Evolutionary conservation across 2,113 vertebrate species (phyloP).

Genomic region (Epinephelus moara): DNA sequence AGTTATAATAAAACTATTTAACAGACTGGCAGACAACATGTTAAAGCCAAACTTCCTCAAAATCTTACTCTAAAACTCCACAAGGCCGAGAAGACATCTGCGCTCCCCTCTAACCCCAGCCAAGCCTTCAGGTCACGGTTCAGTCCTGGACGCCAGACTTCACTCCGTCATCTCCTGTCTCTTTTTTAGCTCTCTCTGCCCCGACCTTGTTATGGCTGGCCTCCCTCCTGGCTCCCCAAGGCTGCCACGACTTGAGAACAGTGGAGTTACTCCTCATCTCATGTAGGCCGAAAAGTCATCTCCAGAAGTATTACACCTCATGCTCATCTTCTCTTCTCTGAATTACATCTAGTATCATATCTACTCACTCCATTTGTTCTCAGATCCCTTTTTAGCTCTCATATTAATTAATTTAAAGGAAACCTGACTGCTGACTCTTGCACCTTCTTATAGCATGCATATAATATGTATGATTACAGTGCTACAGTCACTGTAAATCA

Average conservation of each 20-base stretch:
- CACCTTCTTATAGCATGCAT: neutral
- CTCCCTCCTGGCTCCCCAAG: slow-evolving; percentile 34
- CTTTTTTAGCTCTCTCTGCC: slow-evolving; percentile 27
- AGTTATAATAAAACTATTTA: neutral
- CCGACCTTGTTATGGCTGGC: slow-evolving; percentile 59
- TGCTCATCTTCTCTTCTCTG: neutral
- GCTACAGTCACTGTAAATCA: neutral
- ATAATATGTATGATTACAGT: slow-evolving; percentile 8
- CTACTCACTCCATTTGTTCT: slow-evolving; percentile 2
- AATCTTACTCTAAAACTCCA: slow-evolving; percentile 13
- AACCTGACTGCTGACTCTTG: neutral
- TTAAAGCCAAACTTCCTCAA: neutral
- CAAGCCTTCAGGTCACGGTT: slow-evolving; percentile 28
- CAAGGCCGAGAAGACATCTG: neutral
- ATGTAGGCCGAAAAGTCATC: slow-evolving; percentile 26
- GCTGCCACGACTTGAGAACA: slow-evolving; percentile 39
- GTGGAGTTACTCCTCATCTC: slow-evolving; percentile 40
- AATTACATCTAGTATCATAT: slow-evolving; percentile 4
- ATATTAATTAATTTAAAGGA: neutral
- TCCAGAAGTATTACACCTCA: slow-evolving; percentile 18
- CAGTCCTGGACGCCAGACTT: slow-evolving; percentile 19
- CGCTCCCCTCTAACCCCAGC: neutral
- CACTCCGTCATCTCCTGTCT: neutral
- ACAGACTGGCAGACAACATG: neutral
- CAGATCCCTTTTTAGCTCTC: neutral